Evolutionary conservation across 2,888 invertebrate species (phyloP), one percentile per base, ranked within the genome.

Genomic region (Aporophyla nigra): DNA sequence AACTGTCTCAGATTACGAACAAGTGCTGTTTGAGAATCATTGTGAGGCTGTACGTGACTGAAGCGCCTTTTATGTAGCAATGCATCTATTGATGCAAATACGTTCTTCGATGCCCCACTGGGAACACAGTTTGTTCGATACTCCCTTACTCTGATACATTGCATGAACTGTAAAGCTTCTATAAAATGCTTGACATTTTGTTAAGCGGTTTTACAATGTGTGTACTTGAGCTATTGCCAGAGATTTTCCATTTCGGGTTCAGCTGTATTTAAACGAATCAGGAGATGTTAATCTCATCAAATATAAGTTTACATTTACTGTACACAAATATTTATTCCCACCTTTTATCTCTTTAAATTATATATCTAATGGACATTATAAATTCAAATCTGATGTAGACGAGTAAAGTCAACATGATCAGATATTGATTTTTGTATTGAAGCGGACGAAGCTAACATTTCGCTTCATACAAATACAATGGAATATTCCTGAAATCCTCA

Each of bases 71-170:
- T 86, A 85, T 85, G 78, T 74, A 78, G 87, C 83, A 74, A 81
- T 88, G 86, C 83, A 82, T 88, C 79, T 86, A 83, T 88, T 88
- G 88, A 91, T 86, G 89, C 87, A 89, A 89, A 88, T 88, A 85
- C 84, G 77, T 78, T 85, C 77, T 76, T 82, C 75, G 78, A 82
- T 83, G 74, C 77, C 66, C 87, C 83, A 76, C 68, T 76, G 86
- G 85, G 87, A 83, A 73, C 82, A 74, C 74, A 72, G 80, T 82
- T 84, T 88, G 83, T 85, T 80, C 81, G 76, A 83, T 86, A 82
- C 77, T 71, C 61, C 72, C 69, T 74, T 56, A 73, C 74, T 59
- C 66, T 74, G 86, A 82, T 83, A 85, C 82, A 82, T 73, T 71
- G 82, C 67, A 59, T 72, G 63, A 84, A 75, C 83, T 71, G 59